Percentiles rank a stretch among this genome's conserved stretches.
Evolutionary conservation across 2,888 invertebrate species (phyloP).

Genomic region (Hirtodrosophila histrioides): DNA sequence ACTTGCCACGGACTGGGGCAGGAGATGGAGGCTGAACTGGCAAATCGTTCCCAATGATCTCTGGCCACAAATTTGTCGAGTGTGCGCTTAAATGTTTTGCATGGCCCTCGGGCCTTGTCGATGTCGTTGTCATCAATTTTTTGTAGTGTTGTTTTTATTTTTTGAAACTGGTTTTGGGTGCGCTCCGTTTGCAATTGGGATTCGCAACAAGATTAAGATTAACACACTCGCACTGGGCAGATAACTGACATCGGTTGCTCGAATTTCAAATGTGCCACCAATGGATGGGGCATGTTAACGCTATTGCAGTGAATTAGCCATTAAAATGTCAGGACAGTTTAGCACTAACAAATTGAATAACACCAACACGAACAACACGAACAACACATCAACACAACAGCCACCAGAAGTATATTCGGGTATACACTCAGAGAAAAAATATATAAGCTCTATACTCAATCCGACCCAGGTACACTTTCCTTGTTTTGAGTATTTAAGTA

Average conservation of each 20-base stretch:
- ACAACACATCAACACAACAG: slow-evolving; percentile 14
- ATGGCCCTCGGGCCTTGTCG: slow-evolving; percentile 39
- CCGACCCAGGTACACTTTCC: no score
- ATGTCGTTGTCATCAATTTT: slow-evolving; percentile 70
- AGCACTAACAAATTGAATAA: slow-evolving; percentile 58
- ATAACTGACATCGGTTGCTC: slow-evolving; percentile 49
- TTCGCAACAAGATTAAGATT: slow-evolving; percentile 75
- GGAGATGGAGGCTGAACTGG: neutral
- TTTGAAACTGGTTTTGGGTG: slow-evolving; percentile 59
- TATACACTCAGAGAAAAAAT: no score
- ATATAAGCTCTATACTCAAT: no score
- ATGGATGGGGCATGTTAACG: slow-evolving; percentile 33
- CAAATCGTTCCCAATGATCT: slow-evolving; percentile 52
- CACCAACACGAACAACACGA: slow-evolving; percentile 44
- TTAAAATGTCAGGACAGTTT: slow-evolving; percentile 65
- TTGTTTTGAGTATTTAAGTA: no score
- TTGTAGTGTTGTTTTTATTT: slow-evolving; percentile 1
- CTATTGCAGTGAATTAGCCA: slow-evolving; percentile 52
- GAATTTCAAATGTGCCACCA: slow-evolving; percentile 54
- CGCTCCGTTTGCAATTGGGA: slow-evolving; percentile 56
- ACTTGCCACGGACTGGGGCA: slow-evolving; percentile 20
- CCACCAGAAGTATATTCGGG: neutral
- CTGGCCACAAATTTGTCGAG: slow-evolving; percentile 77
- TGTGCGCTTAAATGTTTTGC: slow-evolving; percentile 79
- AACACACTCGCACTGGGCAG: slow-evolving; percentile 28